phyloP scores from a whole-genome alignment of 2,113 vertebrate genomes.

The Bubalus kerabau region DNA sequence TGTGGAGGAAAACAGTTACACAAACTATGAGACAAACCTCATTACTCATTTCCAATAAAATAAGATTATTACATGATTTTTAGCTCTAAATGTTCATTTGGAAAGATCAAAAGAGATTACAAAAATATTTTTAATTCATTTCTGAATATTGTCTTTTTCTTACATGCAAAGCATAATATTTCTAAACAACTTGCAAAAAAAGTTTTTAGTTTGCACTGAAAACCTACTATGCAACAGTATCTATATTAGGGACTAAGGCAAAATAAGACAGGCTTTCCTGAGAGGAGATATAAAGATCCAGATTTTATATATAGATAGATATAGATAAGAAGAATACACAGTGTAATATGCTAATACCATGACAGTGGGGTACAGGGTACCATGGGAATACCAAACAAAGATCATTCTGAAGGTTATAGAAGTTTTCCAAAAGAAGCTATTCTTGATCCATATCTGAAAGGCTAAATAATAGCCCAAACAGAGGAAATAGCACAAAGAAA shows the following conservation, averaged over 20 bases:
- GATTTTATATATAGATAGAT: neutral
- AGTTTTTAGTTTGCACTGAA: neutral
- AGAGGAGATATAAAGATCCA: neutral
- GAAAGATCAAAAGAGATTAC: neutral
- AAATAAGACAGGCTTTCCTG: neutral
- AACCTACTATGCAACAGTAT: neutral
- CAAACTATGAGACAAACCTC: neutral
- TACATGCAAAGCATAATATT: neutral
- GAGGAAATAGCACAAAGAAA: neutral
- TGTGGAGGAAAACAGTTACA: constrained; percentile 75
- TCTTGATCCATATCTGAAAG: neutral
- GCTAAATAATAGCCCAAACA: neutral
- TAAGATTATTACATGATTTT: neutral
- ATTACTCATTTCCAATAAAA: neutral
- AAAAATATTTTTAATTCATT: neutral
- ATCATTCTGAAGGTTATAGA: neutral
- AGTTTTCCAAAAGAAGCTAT: neutral
- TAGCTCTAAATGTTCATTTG: neutral
- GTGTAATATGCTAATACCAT: neutral
- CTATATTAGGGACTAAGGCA: neutral
- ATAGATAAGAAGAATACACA: neutral
- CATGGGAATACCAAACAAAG: neutral
- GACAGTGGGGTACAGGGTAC: neutral
- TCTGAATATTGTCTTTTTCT: neutral
- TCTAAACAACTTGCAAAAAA: constrained; percentile 14